These are phyloP conservation scores for Cosmia trapezina DNA, from an alignment of 2,888 invertebrate genomes.

Conservation along the genomic window DNA sequence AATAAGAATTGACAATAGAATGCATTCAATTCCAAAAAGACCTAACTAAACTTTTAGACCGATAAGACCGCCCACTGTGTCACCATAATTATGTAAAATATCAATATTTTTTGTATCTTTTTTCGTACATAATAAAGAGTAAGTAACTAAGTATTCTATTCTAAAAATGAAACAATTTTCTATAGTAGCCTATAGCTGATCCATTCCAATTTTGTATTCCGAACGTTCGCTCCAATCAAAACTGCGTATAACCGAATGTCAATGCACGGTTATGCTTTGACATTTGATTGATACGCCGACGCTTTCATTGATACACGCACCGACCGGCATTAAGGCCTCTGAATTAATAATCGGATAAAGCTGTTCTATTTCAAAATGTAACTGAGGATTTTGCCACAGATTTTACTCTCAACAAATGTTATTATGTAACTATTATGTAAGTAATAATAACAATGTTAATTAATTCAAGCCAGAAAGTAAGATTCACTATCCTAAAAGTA, in stretches of 20 bases:
- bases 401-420: neutral
- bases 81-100: neutral
- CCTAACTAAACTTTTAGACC: neutral
- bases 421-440: neutral
- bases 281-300: slow-evolving; percentile 14
- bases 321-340: neutral
- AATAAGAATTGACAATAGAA: neutral
- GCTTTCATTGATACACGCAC: slow-evolving; percentile 23
- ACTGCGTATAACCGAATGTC: slow-evolving; percentile 14
- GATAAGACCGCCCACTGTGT: neutral
- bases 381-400: neutral
- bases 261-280: slow-evolving; percentile 15
- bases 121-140: neutral
- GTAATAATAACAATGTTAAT: neutral
- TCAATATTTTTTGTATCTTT: neutral
- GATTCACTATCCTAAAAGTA: neutral
- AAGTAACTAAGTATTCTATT: neutral
- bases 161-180: neutral
- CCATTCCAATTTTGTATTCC: slow-evolving; percentile 7
- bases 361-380: neutral
- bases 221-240: slow-evolving; percentile 17
- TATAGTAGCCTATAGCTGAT: neutral
- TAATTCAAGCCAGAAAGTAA: neutral
- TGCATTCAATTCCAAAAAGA: neutral
- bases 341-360: slow-evolving; percentile 21